Conservation (phyloP, 2,113 vertebrate genomes). For the Gasterosteus aculeatus region DNA sequence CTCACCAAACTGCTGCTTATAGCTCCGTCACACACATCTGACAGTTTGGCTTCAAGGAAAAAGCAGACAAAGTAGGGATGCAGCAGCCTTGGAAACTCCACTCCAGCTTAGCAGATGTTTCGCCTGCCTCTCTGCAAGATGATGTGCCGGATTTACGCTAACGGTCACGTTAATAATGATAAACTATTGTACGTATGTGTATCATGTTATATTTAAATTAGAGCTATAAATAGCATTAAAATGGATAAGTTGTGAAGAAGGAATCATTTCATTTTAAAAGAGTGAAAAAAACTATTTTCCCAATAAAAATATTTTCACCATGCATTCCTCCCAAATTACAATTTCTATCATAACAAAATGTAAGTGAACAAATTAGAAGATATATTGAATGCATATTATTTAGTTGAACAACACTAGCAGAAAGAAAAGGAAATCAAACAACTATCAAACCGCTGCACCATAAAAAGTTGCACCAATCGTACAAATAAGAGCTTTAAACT, state of each 20-base stretch:
- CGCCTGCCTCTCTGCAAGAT: constrained; percentile 3
- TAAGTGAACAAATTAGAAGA: background rate
- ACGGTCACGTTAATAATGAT: background rate
- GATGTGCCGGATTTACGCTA: constrained; percentile 23
- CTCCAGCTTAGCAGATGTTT: background rate
- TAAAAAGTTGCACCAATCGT: background rate
- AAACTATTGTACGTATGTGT: background rate
- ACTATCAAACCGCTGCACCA: background rate
- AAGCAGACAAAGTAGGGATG: constrained; percentile 6
- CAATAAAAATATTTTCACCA: background rate
- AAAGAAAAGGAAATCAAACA: constrained; percentile 1
- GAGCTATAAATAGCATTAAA: background rate
- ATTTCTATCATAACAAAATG: background rate
- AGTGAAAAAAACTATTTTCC: background rate
- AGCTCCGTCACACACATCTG: constrained; percentile 50
- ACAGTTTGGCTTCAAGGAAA: constrained; percentile 66
- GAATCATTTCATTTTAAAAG: background rate
- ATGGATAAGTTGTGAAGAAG: background rate
- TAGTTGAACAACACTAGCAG: background rate
- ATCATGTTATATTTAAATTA: background rate
- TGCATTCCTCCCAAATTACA: background rate
- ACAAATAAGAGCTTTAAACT: background rate
- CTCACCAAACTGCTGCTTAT: constrained; percentile 76
- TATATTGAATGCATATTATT: background rate
- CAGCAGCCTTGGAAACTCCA: constrained; percentile 4